phyloP scores from a whole-genome alignment of 1,140 invertebrate genomes.

The Drosophila sulfurigaster region DNA sequence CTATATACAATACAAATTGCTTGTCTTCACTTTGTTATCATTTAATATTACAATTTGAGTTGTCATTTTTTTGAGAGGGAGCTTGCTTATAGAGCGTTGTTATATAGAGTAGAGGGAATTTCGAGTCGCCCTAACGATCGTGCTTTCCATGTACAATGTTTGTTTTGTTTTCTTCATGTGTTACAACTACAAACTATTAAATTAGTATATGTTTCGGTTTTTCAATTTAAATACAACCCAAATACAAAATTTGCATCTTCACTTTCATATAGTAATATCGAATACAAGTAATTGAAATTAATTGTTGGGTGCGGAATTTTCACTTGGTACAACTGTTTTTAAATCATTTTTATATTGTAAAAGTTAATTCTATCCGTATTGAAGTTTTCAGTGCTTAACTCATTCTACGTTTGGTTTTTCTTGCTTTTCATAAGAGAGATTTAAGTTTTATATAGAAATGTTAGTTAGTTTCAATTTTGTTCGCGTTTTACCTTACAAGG shows the following conservation, averaged over 20 bases:
- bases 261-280: neutral
- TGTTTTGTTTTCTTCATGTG: conserved; percentile 42
- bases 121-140: conserved; percentile 52
- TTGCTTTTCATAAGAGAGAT: conserved; percentile 16
- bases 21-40: conserved; percentile 73
- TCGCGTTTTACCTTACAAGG: conserved; percentile 33
- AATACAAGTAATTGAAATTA: neutral
- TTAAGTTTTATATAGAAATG: conserved; percentile 44
- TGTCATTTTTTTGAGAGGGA: conserved; percentile 66
- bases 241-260: conserved; percentile 4
- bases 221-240: conserved; percentile 15
- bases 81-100: conserved; percentile 49
- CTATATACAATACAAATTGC: conserved; percentile 79
- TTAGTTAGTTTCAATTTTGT: conserved; percentile 30
- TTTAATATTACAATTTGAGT: conserved; percentile 79
- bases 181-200: conserved; percentile 49
- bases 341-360: neutral
- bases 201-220: conserved; percentile 22
- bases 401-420: conserved; percentile 28
- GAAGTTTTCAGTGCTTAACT: conserved; percentile 13
- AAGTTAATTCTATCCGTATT: neutral
- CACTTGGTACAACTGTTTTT: neutral
- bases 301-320: neutral
- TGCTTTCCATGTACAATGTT: conserved; percentile 59
- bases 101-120: neutral